Evolutionary conservation across 2,113 vertebrate species (phyloP), one percentile per base, ranked within the genome.

Genomic region (Amblyornis subalaris): DNA sequence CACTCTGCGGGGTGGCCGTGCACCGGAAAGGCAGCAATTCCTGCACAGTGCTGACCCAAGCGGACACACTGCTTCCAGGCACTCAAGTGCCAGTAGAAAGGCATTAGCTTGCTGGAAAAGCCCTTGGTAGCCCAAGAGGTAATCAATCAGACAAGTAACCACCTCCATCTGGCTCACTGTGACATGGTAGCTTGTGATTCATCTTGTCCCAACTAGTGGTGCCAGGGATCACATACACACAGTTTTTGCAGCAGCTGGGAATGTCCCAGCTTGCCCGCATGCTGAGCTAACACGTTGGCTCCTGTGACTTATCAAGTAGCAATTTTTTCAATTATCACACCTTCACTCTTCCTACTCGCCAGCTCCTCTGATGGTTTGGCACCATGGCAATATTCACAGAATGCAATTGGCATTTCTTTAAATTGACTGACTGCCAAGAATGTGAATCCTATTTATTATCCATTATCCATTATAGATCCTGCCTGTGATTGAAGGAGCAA

Each of bases 61-160:
- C 12, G 42, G 95, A 92, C 91, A 74, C 58, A 44, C 84, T 65
- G 81, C 83, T 97, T 94, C 93, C 47, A 23, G 71, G 91, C 45
- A 12, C 76, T 70, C 2, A 7, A 51, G 35, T 94, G 97, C 97
- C 97, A 97, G 85, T 61, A 92, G 90, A 94, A 97, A 97, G 93
- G 96, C 90, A 81, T 96, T 97, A 53, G 88, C 87, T 96, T 97
- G 93, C 96, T 97, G 96, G 96, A 97, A 97, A 97, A 97, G 87
- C 96, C 87, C 96, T 95, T 88, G 90, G 88, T 97, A 95, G 96
- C 94, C 95, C 96, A 97, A 91, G 88, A 97, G 96, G 93, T 94
- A 95, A 98, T 98, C 97, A 97, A 97, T 98, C 97, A 97, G 97
- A 85, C 94, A 96, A 97, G 97, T 96, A 98, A 98, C 96, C 85